A percentile compares a stretch with the other conserved stretches of the same genome.
These are phyloP conservation scores for Eurytoma californica DNA, from an alignment of 2,888 invertebrate species.

Conservation along the genomic window DNA sequence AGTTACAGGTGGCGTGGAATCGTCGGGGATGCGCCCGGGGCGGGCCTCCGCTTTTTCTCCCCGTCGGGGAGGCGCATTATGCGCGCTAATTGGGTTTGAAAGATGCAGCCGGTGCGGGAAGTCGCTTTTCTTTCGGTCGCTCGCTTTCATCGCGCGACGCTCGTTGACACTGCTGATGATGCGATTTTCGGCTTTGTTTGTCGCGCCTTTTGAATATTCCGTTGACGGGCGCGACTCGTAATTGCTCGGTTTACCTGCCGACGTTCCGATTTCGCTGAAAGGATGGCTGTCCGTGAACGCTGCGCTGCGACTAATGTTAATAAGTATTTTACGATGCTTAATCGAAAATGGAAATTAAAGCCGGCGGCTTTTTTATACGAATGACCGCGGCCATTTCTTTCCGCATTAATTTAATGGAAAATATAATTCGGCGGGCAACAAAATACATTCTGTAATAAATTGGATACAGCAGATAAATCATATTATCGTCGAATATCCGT, in stretches of 20 bases:
- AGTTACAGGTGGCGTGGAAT: too few species aligned
- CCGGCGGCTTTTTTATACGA: too few species aligned
- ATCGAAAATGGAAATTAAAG: too few species aligned
- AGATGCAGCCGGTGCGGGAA: slow-evolving; percentile 28
- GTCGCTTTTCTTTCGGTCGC: neutral
- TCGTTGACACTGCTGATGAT: neutral
- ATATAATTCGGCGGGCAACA: neutral
- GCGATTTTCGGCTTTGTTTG: neutral
- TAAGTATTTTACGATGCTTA: too few species aligned
- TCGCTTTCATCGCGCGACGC: neutral
- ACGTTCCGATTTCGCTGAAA: too few species aligned
- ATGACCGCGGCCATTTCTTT: too few species aligned
- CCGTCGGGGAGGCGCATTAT: slow-evolving; percentile 5
- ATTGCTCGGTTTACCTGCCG: too few species aligned
- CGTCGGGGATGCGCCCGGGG: too few species aligned
- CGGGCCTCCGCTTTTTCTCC: too few species aligned
- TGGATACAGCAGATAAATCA: neutral
- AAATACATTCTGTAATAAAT: slow-evolving; percentile 6
- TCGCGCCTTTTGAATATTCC: neutral
- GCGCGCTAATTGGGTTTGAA: slow-evolving; percentile 46
- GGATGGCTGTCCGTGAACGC: too few species aligned
- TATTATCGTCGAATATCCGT: slow-evolving; percentile 26
- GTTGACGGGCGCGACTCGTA: neutral
- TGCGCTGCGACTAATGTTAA: too few species aligned
- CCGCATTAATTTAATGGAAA: too few species aligned